Evolutionary conservation across 2,113 vertebrate species (phyloP).

Genomic region (Cricetomys ansorgei): DNA sequence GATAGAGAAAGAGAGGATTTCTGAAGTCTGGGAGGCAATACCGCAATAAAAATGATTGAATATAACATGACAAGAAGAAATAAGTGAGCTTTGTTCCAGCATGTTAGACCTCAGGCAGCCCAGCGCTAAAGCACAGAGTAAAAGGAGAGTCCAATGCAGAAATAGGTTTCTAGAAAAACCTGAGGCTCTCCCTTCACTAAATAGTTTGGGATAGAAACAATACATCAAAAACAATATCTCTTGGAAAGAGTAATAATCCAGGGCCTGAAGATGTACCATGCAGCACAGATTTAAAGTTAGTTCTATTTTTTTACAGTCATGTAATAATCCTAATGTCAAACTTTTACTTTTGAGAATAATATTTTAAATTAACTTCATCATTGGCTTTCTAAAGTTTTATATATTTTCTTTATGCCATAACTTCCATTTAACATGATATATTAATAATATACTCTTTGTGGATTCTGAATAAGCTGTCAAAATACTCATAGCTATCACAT

Average conservation of each 20-base stretch:
- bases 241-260: neutral
- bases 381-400: conserved; percentile 36
- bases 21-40: neutral
- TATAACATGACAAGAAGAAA: conserved; percentile 58
- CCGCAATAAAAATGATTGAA: conserved; percentile 36
- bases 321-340: neutral
- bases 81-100: conserved; percentile 30
- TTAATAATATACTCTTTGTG: conserved; percentile 62
- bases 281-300: neutral
- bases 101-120: conserved; percentile 48
- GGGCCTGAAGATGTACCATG: neutral
- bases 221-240: neutral
- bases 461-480: conserved; percentile 60
- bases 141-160: neutral
- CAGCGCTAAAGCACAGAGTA: neutral
- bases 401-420: conserved; percentile 54
- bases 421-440: conserved; percentile 64
- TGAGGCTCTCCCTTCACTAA: conserved; percentile 17
- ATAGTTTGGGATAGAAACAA: neutral
- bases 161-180: conserved; percentile 35
- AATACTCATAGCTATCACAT: neutral
- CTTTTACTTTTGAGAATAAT: conserved; percentile 1
- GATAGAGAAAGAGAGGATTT: neutral
- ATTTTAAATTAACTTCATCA: conserved; percentile 35
- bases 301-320: conserved; percentile 28